These are phyloP conservation scores for Xenentodon cancila DNA, from an alignment of 2,797 vertebrate species.

Conservation along the genomic window DNA sequence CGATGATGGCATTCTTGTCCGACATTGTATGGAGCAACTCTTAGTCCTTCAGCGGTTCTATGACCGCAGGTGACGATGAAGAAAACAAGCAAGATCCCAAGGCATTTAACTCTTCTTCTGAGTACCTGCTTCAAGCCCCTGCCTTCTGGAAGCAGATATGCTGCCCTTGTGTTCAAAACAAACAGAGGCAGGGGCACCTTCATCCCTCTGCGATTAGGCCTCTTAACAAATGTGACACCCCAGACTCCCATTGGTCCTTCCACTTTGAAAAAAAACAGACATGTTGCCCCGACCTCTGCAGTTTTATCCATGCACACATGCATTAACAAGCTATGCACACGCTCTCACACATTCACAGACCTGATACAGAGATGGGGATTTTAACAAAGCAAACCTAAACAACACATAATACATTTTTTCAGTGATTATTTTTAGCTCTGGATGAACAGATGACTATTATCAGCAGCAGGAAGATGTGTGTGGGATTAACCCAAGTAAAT, in stretches of 20 bases:
- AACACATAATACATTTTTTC: not conserved
- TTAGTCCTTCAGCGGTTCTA: not conserved
- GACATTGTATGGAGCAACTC: not conserved
- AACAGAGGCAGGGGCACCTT: slow-evolving; percentile 3
- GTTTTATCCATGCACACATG: not conserved
- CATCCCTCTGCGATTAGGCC: not conserved
- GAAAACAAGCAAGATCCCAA: slow-evolving; percentile 3
- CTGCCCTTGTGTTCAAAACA: slow-evolving; percentile 16
- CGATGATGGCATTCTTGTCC: not conserved
- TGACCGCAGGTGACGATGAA: not conserved
- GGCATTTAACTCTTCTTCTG: not conserved
- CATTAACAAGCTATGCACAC: not conserved
- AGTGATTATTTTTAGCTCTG: not conserved
- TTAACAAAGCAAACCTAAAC: not conserved
- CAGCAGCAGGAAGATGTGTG: no score
- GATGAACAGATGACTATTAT: no score
- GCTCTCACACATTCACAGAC: not conserved
- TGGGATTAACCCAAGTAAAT: no score
- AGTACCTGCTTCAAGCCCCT: slow-evolving; percentile 8
- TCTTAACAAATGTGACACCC: not conserved
- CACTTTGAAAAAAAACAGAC: slow-evolving; percentile 2
- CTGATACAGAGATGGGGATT: not conserved
- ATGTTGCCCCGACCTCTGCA: not conserved
- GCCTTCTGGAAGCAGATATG: slow-evolving; percentile 3
- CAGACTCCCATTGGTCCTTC: slow-evolving; percentile 4